These are phyloP conservation scores for Tipula confusa DNA, from an alignment of 2,888 invertebrate genomes.

Conservation along the genomic window DNA sequence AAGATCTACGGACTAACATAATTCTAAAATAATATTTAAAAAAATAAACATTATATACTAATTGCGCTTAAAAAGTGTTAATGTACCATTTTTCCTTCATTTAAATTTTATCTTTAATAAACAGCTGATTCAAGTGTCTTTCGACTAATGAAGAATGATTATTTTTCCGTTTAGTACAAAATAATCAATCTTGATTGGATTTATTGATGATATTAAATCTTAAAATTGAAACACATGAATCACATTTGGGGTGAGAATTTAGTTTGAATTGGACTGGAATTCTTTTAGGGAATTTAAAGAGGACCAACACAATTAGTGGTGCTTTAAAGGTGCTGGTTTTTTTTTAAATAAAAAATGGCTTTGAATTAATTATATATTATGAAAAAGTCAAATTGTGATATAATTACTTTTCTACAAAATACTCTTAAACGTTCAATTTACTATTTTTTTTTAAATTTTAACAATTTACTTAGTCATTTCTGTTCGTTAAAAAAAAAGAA, in stretches of 20 bases:
- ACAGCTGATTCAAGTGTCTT: slow-evolving; percentile 7
- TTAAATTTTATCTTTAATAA: not conserved
- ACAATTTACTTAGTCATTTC: not conserved
- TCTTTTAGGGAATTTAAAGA: not conserved
- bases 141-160: slow-evolving; percentile 25
- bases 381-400: not conserved
- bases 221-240: slow-evolving; percentile 1
- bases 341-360: not conserved
- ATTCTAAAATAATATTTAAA: not conserved
- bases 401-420: not conserved
- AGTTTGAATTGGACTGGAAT: not conserved
- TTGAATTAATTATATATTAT: not conserved
- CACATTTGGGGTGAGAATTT: not conserved
- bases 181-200: slow-evolving; percentile 12
- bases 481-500: not conserved
- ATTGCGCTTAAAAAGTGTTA: slow-evolving; percentile 20
- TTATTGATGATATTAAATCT: not conserved
- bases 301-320: not conserved
- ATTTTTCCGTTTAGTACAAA: not conserved
- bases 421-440: not conserved
- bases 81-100: not conserved
- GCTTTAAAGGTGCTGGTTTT: not conserved
- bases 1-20: not conserved
- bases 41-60: not conserved
- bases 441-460: not conserved